These are phyloP conservation scores for Hyposoter dolosus DNA, from an alignment of 2,888 invertebrate genomes.

Conservation along the genomic window DNA sequence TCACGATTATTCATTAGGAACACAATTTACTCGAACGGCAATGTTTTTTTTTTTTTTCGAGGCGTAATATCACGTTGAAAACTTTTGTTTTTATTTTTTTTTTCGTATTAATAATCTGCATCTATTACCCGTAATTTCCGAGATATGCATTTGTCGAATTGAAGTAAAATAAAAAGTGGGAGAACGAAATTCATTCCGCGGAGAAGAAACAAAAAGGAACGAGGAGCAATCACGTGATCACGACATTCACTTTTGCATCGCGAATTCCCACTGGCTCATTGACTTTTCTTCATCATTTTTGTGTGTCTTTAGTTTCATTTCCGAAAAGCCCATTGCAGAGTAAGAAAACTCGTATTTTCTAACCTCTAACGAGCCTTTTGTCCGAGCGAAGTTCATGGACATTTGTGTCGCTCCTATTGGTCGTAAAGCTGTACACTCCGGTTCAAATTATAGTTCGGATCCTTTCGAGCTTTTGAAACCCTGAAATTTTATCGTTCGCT, in stretches of 20 bases:
- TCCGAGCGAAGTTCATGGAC: not conserved
- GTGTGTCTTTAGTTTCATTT: not conserved
- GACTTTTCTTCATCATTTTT: not conserved
- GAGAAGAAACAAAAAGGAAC: not conserved
- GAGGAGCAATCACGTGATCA: not conserved
- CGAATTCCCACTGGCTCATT: not conserved
- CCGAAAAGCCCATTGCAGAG: not conserved
- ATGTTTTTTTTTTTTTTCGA: not conserved
- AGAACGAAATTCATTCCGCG: not conserved
- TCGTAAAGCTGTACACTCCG: not conserved
- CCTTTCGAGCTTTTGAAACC: not conserved
- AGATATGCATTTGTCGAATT: constrained; percentile 48
- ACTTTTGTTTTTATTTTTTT: constrained; percentile 1
- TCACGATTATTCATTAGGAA: constrained; percentile 22
- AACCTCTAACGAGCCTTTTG: not conserved
- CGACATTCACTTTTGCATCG: not conserved
- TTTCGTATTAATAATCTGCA: constrained; percentile 29
- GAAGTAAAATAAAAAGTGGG: not conserved
- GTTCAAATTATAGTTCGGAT: not conserved
- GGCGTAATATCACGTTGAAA: not conserved
- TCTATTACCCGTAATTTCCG: constrained; percentile 46
- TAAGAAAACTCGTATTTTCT: not conserved
- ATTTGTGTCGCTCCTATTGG: not conserved
- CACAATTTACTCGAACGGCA: not conserved
- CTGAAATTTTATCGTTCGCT: not conserved